These are phyloP conservation scores for Panagrolaimus sp. DNA, from an alignment of 1,140 invertebrate genomes.

Conservation along the genomic window DNA sequence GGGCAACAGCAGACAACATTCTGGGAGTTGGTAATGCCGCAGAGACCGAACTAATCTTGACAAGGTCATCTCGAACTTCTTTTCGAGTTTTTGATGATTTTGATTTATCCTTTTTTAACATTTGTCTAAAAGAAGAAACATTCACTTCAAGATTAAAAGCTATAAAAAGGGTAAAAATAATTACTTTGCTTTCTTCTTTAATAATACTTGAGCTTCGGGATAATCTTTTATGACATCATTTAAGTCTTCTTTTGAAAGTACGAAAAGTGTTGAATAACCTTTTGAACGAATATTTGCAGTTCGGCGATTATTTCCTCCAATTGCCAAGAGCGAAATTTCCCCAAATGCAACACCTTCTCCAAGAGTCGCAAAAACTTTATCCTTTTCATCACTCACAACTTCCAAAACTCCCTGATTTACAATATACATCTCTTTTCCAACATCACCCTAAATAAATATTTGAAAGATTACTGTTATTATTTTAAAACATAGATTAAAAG, in stretches of 20 bases:
- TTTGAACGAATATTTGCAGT: conserved; percentile 85
- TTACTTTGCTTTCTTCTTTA: conserved; percentile 74
- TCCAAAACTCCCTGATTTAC: conserved; percentile 80
- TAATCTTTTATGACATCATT: conserved; percentile 81
- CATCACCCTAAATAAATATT: conserved; percentile 83
- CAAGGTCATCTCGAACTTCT: conserved; percentile 40
- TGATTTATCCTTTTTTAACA: conserved; percentile 56
- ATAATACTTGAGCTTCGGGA: conserved; percentile 77
- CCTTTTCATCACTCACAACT: conserved; percentile 71
- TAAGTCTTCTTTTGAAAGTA: conserved; percentile 78
- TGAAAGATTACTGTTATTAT: conserved; percentile 7
- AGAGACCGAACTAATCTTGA: conserved; percentile 53
- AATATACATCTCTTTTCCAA: conserved; percentile 93
- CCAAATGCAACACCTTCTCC: conserved; percentile 86
- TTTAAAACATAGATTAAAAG: neutral
- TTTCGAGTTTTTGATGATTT: conserved; percentile 38
- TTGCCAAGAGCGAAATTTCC: conserved; percentile 80
- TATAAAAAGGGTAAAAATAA: conserved; percentile 55
- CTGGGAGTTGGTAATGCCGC: conserved; percentile 48
- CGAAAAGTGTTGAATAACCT: conserved; percentile 84
- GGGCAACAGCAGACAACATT: conserved; percentile 47
- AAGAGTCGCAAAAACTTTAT: conserved; percentile 75
- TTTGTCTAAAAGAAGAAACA: conserved; percentile 39
- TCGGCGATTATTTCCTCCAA: conserved; percentile 76
- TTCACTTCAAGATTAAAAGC: neutral